These are phyloP conservation scores for Nemotelus nigrinus DNA, from an alignment of 2,888 invertebrate genomes.

Conservation along the genomic window DNA sequence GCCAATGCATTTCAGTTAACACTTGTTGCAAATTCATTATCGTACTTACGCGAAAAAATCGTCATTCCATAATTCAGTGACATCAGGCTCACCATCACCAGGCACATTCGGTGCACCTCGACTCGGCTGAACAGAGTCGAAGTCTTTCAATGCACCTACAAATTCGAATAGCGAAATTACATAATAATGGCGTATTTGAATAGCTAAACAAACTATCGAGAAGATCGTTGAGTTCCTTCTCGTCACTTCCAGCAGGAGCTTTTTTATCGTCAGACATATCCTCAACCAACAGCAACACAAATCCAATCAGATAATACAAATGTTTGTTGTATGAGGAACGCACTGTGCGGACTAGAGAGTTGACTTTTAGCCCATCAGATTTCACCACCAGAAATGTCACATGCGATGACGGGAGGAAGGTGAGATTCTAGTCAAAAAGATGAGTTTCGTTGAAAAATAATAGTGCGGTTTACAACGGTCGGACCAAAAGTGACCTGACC, in stretches of 20 bases:
- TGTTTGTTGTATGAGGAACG: too few relatives aligned
- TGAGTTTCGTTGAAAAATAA: too few relatives aligned
- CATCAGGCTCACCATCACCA: conserved; percentile 53
- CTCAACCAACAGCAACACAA: too few relatives aligned
- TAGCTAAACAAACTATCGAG: conserved; percentile 72
- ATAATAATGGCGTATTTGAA: conserved; percentile 41
- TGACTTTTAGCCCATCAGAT: too few relatives aligned
- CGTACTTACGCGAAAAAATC: conserved; percentile 76
- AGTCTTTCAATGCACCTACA: conserved; percentile 74
- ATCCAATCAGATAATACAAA: too few relatives aligned
- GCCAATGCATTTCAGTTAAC: too few relatives aligned
- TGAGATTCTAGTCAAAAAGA: too few relatives aligned
- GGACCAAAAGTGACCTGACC: too few relatives aligned
- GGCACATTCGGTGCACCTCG: conserved; percentile 50
- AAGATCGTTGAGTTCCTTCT: conserved; percentile 78
- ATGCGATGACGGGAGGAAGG: too few relatives aligned
- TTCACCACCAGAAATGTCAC: too few relatives aligned
- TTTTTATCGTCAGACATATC: conserved; percentile 47
- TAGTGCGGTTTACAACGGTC: too few relatives aligned
- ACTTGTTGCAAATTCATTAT: neutral
- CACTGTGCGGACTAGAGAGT: too few relatives aligned
- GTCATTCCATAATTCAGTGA: conserved; percentile 73
- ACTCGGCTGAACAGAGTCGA: conserved; percentile 58
- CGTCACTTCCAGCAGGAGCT: conserved; percentile 59
- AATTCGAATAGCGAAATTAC: conserved; percentile 45